Evolutionary conservation across 2,113 vertebrate species (phyloP), one percentile per base, ranked within the genome.

Genomic region (Pleuronectes platessa): DNA sequence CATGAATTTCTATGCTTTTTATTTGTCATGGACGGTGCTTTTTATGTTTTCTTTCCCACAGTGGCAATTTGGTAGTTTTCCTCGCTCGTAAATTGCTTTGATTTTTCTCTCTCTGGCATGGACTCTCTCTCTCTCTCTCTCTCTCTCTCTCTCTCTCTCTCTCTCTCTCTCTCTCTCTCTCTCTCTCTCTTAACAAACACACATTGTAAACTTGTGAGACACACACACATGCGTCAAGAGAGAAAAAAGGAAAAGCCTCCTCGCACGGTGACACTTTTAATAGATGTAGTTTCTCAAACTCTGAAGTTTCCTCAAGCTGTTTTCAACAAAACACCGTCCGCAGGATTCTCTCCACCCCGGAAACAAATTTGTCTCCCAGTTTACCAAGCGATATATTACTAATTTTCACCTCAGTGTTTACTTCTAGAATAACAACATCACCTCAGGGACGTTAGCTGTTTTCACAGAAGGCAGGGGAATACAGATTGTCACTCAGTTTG

Each of bases 1-100:
- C 74, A 88, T 86, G 81, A 90, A 91, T 89, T 89, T 81, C 78
- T 79, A 49, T 81, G 82, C 72, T 92, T 89, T 89, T 86, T 89
- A 84, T 92, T 87, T 89, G 84, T 90, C 85, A 90, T 80, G 80
- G 80, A 70, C 85, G 66, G 64, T 69, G 54, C 54, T 23, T 23
- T 23, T 13, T 21, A 7, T 71, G 74, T 61, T 87, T 87, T 49
- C 83, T 77, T 42, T 42, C 12, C 40, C 67, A 83, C 71, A 68
- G 55, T 55, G 70, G 74, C 69, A 89, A 86, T 67, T 67, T 89
- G 87, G 77, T 90, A 84, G 80, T 84, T 89, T 87, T 86, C 69
- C 80, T 81, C 80, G 75, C 73, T 71, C 68, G 74, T 78, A 88
- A 87, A 89, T 86, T 88, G 79, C 74, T 86, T 74, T 71, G 81